Conservation (phyloP, 1,140 invertebrate species). For the Trachymyrmex cornetzi region DNA sequence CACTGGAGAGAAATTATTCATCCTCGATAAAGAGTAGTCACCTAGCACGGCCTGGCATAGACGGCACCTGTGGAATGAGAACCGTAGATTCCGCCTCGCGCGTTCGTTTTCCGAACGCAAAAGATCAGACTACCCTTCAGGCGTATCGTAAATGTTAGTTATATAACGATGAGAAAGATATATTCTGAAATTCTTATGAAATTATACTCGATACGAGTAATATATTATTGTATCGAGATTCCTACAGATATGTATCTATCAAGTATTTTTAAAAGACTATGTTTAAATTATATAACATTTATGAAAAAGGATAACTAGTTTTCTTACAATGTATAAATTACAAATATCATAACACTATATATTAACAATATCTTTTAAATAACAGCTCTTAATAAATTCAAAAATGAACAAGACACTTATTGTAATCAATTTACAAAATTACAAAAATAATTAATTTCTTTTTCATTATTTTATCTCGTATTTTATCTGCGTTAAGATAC, state of each 20-base stretch:
- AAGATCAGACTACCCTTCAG: slow-evolving; percentile 43
- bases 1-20: slow-evolving; percentile 76
- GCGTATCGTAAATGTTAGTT: slow-evolving; percentile 27
- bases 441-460: not conserved
- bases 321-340: not conserved
- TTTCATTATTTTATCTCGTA: not conserved
- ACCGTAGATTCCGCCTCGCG: slow-evolving; percentile 37
- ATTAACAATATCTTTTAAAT: not conserved
- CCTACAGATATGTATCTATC: not conserved
- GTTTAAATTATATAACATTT: not conserved
- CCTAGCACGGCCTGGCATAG: slow-evolving; percentile 48
- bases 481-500: not conserved
- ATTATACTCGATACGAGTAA: not conserved
- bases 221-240: not conserved
- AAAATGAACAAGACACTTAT: not conserved
- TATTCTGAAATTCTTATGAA: not conserved
- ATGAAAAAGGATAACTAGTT: not conserved
- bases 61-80: slow-evolving; percentile 75
- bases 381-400: not conserved
- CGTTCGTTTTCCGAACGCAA: slow-evolving; percentile 16
- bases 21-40: slow-evolving; percentile 75
- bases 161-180: not conserved
- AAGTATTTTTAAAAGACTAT: slow-evolving; percentile 9
- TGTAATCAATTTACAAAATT: not conserved
- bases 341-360: not conserved